A percentile compares a stretch with the other conserved stretches of the same genome.
Conservation (phyloP, 2,797 vertebrate species). For the Micropoecilia bifurca region DNA sequence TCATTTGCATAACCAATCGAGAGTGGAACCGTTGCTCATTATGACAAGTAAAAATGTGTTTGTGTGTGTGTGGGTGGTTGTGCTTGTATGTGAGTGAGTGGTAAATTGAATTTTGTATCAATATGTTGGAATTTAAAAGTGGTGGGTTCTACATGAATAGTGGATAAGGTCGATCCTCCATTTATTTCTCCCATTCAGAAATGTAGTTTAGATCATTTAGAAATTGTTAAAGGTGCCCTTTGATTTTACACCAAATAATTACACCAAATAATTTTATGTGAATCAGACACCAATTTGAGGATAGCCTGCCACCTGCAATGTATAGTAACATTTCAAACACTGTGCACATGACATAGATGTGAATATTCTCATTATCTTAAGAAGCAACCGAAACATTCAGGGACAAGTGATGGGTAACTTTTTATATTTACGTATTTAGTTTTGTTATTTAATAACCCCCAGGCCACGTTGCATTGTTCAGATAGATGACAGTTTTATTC, state of each 20-base stretch:
- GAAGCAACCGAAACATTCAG: not conserved
- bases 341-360: not conserved
- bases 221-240: not conserved
- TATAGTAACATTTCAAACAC: not conserved
- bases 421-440: not conserved
- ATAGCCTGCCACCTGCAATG: not conserved
- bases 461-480: not conserved
- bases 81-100: not conserved
- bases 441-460: not conserved
- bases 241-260: not conserved
- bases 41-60: constrained; percentile 11
- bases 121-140: not conserved
- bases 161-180: not conserved
- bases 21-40: constrained; percentile 24
- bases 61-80: not conserved
- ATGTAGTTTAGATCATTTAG: not conserved
- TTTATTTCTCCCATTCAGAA: not conserved
- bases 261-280: not conserved
- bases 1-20: constrained; percentile 31
- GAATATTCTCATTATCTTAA: not conserved
- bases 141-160: not conserved
- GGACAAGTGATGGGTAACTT: not conserved
- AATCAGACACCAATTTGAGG: not conserved
- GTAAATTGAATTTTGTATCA: not conserved
- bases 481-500: not conserved